Evolutionary conservation across 1,140 invertebrate species (phyloP), one percentile per base, ranked within the genome.

Genomic region (Drosophila bifasciata): DNA sequence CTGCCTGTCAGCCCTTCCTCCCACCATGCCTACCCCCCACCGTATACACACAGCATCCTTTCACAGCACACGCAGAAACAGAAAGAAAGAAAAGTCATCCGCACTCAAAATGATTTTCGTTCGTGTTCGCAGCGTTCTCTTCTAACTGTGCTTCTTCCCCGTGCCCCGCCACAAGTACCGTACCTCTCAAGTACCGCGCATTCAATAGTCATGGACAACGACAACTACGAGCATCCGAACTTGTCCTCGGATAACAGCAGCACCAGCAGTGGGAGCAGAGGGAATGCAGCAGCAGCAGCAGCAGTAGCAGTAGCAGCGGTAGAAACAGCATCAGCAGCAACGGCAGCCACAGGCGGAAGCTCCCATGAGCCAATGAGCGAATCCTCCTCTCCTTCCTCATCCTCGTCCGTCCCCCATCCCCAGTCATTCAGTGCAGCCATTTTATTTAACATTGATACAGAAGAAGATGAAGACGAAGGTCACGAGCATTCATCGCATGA

Each of bases 211-310:
- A 68, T 68, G 66, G 66, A 68, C 53, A 72, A 58, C 63, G 71
- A 86, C 50, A 57, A 77, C 46, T 83, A 83, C 56, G 76, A 89
- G 61, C 77, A 89, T 69, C 58, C 86, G 44, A 89, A 78, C 50
- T 78, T 89, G 41, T 89, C 85, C 53, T 79, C 79, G 68, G 81
- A 83, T 40, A 86, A 62, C 81, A 91, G 79, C 68, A 89, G 75
- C 68, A 66, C 52, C 51, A 79, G 63, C 55, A 85, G 53, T 60
- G 76, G 71, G 58, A 78, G 66, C 61, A 83, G 32, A 11, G 11
- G 32, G 32, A 36, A 36, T 11, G 61, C 53, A 85, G 69, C 60
- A 55, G 70, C 73, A 53, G 44, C 75, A 55, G 75, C 72, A 60
- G 75, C 62, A 74, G 73, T 53, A 75, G 40, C 61, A 40, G 28